Evolutionary conservation across 2,888 invertebrate species (phyloP).

Genomic region (Amphiduros pacificus): DNA sequence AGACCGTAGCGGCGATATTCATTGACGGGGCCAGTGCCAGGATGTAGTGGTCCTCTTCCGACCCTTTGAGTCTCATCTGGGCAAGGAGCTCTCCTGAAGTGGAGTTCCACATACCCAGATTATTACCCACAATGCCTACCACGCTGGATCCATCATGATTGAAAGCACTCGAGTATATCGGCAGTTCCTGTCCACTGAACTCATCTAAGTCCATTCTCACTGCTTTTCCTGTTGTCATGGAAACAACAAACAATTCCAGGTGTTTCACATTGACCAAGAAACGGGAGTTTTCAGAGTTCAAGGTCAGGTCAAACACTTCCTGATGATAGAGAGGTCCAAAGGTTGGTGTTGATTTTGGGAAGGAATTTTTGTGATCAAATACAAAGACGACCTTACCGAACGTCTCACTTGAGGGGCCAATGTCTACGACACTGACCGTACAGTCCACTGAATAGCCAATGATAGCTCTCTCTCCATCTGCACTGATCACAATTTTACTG

Average conservation of each 20-base stretch:
- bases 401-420: slow-evolving; percentile 17
- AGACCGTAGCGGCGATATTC: slow-evolving; percentile 27
- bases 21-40: slow-evolving; percentile 24
- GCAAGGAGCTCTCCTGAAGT: slow-evolving; percentile 1
- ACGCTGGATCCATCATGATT: slow-evolving; percentile 20
- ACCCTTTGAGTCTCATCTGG: slow-evolving; percentile 5
- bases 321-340: slow-evolving; percentile 19
- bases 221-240: slow-evolving; percentile 15
- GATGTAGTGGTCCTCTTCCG: slow-evolving; percentile 19
- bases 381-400: slow-evolving; percentile 20
- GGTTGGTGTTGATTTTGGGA: not conserved
- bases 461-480: slow-evolving; percentile 34
- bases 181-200: not conserved
- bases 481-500: slow-evolving; percentile 31
- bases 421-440: slow-evolving; percentile 28
- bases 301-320: slow-evolving; percentile 28
- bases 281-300: slow-evolving; percentile 16
- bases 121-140: slow-evolving; percentile 14
- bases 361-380: slow-evolving; percentile 22
- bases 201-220: slow-evolving; percentile 7
- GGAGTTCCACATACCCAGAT: slow-evolving; percentile 10
- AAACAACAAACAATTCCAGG: slow-evolving; percentile 20
- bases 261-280: slow-evolving; percentile 25
- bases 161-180: slow-evolving; percentile 18
- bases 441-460: slow-evolving; percentile 37